Evolutionary conservation across 2,888 invertebrate species (phyloP), one percentile per base, ranked within the genome.

Genomic region (Steinernema carpocapsae): DNA sequence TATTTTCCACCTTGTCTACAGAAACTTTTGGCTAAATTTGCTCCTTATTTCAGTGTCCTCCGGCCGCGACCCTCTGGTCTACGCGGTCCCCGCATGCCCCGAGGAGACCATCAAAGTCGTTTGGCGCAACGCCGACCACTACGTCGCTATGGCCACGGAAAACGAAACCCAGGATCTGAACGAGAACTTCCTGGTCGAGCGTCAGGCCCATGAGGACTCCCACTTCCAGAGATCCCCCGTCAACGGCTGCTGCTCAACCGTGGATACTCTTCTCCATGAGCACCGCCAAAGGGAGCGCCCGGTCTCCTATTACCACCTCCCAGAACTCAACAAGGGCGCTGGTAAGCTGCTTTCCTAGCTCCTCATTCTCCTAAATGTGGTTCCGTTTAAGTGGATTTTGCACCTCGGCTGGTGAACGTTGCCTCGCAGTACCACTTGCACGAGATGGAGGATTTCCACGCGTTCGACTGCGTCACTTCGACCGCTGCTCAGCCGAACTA

Each of bases 31-130:
- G n/a, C n/a, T n/a, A n/a, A n/a, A n/a, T n/a, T n/a, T n/a, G n/a
- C n/a, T n/a, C n/a, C n/a, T n/a, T n/a, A n/a, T n/a, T n/a, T 48
- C 48, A 48, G 48, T 19, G n/a, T 48, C 48, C 10, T 4, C n/a
- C n/a, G 6, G 48, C n/a, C n/a, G n/a, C 19, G 48, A 17, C 10
- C 48, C 48, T 48, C 4, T 48, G n/a, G 48, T 48, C 10, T 48
- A 48, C n/a, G 7, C 48, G n/a, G 48, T 48, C 48, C 10, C 6
- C 6, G 48, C 48, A 48, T 48, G 48, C n/a, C 48, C 48, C 48
- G 48, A 48, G 48, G 48, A 48, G n/a, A 48, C 48, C 48, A 48
- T 48, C 48, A 48, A 48, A 48, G 48, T 48, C 6, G 48, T 48
- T 4, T 48, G 48, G 48, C 48, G 48, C 3, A 48, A 48, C 19